Percentiles rank a stretch among this genome's conserved stretches.
Conservation (phyloP, 2,888 invertebrate genomes). For the Labia minor region DNA sequence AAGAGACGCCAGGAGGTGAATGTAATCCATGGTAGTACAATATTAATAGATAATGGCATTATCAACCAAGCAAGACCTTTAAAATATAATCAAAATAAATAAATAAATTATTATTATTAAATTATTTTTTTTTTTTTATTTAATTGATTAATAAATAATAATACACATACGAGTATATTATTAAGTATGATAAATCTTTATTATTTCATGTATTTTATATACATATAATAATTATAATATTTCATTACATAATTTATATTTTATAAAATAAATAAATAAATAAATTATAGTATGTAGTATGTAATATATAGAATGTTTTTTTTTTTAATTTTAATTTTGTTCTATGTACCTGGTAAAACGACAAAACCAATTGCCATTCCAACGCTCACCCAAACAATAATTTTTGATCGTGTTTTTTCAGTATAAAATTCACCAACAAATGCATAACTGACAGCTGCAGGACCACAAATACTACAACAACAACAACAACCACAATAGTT, state of each 20-base stretch:
- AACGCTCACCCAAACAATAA: conserved; percentile 22
- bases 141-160: not conserved
- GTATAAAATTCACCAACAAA: conserved; percentile 25
- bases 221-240: too few relatives aligned
- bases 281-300: too few relatives aligned
- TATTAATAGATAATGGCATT: conserved; percentile 49
- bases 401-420: conserved; percentile 18
- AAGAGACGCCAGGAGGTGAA: conserved; percentile 55
- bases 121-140: not conserved
- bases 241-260: too few relatives aligned
- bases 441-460: conserved; percentile 23
- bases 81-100: too few relatives aligned
- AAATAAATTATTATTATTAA: conserved; percentile 36
- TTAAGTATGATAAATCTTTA: too few relatives aligned
- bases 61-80: conserved; percentile 59
- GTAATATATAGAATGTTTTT: too few relatives aligned
- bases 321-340: too few relatives aligned
- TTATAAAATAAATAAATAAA: too few relatives aligned
- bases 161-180: not conserved
- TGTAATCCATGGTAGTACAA: conserved; percentile 29
- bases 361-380: conserved; percentile 21
- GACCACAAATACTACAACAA: conserved; percentile 23
- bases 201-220: too few relatives aligned
- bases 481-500: not conserved
- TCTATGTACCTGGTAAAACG: conserved; percentile 22